These are phyloP conservation scores for Capromys pilorides DNA, from an alignment of 2,797 vertebrate species.

Conservation along the genomic window DNA sequence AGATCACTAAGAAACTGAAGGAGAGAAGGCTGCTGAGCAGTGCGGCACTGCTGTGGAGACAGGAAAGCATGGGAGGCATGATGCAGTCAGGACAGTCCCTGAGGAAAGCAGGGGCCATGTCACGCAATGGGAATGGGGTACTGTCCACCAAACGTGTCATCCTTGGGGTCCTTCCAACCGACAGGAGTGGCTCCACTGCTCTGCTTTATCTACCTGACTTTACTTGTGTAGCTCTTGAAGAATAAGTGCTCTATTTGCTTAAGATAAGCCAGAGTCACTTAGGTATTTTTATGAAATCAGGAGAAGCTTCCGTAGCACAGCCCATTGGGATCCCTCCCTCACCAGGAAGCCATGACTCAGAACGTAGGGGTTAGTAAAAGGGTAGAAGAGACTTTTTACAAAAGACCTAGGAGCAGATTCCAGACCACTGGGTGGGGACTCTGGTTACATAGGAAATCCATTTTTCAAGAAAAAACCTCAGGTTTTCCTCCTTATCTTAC, in stretches of 20 bases:
- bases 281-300: background rate
- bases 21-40: background rate
- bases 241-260: background rate
- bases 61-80: background rate
- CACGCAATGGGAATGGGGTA: fast-evolving
- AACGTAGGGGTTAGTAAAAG: background rate
- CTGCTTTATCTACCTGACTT: background rate
- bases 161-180: background rate
- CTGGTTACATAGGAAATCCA: background rate
- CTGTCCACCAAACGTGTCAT: background rate
- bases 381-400: background rate
- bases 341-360: background rate
- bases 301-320: background rate
- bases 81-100: background rate
- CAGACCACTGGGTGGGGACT: background rate
- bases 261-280: background rate
- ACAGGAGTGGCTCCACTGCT: background rate
- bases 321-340: background rate
- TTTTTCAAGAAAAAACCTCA: constrained; percentile 23
- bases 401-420: background rate
- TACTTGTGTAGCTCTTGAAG: background rate
- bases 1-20: background rate
- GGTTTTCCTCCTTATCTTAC: background rate
- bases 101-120: background rate
- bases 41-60: background rate